Conservation (phyloP, 2,888 invertebrate species). For the Campoplex capitator region DNA sequence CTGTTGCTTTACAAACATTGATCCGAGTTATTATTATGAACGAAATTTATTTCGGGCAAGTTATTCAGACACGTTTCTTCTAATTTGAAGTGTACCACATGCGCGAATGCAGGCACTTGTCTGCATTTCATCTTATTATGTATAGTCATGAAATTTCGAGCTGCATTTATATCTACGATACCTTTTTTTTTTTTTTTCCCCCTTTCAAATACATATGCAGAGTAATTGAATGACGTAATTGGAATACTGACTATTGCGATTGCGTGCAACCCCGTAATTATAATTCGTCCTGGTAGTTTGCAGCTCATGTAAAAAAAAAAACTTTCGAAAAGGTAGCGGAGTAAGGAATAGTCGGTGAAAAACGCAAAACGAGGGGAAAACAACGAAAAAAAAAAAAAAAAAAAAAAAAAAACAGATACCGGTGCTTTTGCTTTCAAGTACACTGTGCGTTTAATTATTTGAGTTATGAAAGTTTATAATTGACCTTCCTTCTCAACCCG, state of each 20-base stretch:
- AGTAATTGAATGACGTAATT: constrained; percentile 13
- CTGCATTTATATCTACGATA: background rate
- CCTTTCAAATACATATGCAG: background rate
- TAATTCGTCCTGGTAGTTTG: constrained; percentile 46
- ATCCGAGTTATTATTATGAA: too few species aligned
- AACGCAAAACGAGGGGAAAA: constrained; percentile 8
- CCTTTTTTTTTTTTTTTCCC: background rate
- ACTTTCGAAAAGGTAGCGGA: constrained; percentile 28
- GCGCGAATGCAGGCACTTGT: background rate
- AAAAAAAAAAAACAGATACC: constrained; percentile 16
- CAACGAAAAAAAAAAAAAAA: too few species aligned
- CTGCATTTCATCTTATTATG: background rate
- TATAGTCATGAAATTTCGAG: background rate
- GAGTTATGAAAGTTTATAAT: constrained; percentile 65
- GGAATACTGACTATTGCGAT: constrained; percentile 27
- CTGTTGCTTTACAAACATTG: too few species aligned
- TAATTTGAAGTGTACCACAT: background rate
- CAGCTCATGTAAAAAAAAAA: constrained; percentile 33
- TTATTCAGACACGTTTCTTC: too few species aligned
- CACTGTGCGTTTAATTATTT: constrained; percentile 60
- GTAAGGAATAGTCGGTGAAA: constrained; percentile 31
- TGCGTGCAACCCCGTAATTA: constrained; percentile 51
- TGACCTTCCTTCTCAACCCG: constrained; percentile 38
- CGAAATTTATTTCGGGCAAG: too few species aligned
- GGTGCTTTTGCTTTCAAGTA: constrained; percentile 30